These are phyloP conservation scores for Gymnoscopelus braueri DNA, from an alignment of 2,797 vertebrate species.

Conservation along the genomic window DNA sequence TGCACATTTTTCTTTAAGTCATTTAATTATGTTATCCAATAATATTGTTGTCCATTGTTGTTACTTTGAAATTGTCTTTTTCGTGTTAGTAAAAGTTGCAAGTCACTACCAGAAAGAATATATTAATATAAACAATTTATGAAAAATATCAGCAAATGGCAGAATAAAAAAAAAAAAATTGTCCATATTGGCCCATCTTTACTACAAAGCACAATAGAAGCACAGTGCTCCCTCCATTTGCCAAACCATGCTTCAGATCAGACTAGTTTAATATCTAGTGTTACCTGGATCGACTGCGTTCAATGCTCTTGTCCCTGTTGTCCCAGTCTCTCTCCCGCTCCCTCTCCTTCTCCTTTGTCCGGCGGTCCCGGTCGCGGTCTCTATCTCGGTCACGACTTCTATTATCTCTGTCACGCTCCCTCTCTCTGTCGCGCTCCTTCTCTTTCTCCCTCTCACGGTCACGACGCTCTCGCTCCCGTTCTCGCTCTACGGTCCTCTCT, in stretches of 20 bases:
- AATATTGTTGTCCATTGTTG: too few species aligned
- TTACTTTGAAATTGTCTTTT: too few species aligned
- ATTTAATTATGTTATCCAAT: too few species aligned
- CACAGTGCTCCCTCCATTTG: neutral
- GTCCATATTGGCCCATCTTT: too few species aligned
- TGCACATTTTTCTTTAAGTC: too few species aligned
- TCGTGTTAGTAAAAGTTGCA: too few species aligned
- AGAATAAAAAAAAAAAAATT: too few species aligned
- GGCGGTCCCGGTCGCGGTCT: conserved; percentile 76
- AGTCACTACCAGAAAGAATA: too few species aligned
- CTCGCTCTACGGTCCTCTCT: conserved; percentile 82
- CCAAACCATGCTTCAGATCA: too few species aligned
- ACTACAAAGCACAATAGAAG: too few species aligned
- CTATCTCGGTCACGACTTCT: conserved; percentile 49
- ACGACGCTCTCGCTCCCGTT: conserved; percentile 70
- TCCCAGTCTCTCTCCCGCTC: conserved; percentile 83
- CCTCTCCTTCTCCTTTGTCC: conserved; percentile 79
- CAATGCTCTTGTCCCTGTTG: conserved; percentile 76
- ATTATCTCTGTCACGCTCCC: conserved; percentile 84
- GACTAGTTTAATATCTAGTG: neutral
- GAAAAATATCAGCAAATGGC: too few species aligned
- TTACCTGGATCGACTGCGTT: conserved; percentile 91
- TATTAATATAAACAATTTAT: too few species aligned
- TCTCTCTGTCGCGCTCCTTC: conserved; percentile 72
- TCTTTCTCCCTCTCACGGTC: conserved; percentile 72